Percentiles rank a stretch among this genome's conserved stretches.
Conservation (phyloP, 2,113 vertebrate genomes). For the Forbesichthys papilliferus region DNA sequence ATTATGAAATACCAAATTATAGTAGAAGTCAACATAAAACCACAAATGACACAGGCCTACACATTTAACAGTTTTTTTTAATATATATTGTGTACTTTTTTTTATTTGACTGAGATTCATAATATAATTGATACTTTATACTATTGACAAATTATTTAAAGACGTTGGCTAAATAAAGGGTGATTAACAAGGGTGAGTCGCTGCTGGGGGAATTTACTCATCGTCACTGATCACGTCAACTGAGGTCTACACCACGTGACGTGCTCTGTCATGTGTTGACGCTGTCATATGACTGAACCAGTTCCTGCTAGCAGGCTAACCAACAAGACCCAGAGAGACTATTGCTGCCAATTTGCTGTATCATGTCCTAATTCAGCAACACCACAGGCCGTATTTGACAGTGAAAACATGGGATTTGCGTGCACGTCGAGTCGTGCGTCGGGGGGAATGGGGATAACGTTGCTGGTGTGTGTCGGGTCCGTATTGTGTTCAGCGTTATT, state of each 20-base stretch:
- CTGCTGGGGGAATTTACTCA: background rate
- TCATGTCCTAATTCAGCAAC: slow-evolving; percentile 58
- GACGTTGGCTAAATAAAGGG: too few relatives aligned
- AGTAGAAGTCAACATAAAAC: too few relatives aligned
- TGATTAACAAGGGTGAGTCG: too few relatives aligned
- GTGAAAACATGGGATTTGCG: slow-evolving; percentile 38
- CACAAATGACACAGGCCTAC: too few relatives aligned
- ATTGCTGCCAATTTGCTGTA: slow-evolving; percentile 29
- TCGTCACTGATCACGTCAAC: background rate
- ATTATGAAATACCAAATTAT: too few relatives aligned
- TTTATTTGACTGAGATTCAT: too few relatives aligned
- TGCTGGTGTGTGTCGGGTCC: slow-evolving; percentile 5
- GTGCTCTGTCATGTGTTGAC: slow-evolving; percentile 55
- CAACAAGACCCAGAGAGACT: slow-evolving; percentile 10
- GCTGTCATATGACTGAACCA: slow-evolving; percentile 65
- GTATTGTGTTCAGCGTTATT: slow-evolving; percentile 21
- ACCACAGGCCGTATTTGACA: background rate
- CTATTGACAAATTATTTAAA: too few relatives aligned
- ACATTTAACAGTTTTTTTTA: too few relatives aligned
- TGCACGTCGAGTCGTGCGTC: background rate
- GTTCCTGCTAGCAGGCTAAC: slow-evolving; percentile 56
- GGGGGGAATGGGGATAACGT: background rate
- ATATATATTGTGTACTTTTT: too few relatives aligned
- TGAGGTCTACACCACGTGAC: slow-evolving; percentile 1
- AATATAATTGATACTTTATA: too few relatives aligned